A percentile compares a stretch with the other conserved stretches of the same genome.
Evolutionary conservation across 2,113 vertebrate genomes (phyloP).

Genomic region (Ammodytes dubius): DNA sequence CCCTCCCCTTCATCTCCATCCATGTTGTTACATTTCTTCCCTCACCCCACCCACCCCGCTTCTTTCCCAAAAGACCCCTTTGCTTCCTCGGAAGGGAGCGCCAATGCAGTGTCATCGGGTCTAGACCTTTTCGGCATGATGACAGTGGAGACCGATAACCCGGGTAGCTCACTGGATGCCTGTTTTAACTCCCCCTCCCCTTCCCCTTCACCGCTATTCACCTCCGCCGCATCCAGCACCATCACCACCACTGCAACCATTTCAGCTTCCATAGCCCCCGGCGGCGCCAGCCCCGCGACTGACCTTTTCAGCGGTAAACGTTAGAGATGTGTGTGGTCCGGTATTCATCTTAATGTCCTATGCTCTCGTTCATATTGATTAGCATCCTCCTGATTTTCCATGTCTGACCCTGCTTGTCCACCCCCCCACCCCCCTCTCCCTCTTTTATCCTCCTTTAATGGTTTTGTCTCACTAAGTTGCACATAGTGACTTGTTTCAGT

Average conservation of each 20-base stretch:
- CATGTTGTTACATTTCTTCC: conserved; percentile 47
- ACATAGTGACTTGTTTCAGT: conserved; percentile 26
- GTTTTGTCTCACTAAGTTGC: conserved; percentile 34
- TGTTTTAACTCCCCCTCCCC: conserved; percentile 77
- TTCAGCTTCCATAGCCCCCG: conserved; percentile 87
- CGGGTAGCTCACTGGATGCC: conserved; percentile 68
- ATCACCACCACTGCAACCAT: conserved; percentile 91
- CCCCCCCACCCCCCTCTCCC: not conserved
- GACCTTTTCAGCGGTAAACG: conserved; percentile 98
- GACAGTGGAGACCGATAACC: conserved; percentile 89
- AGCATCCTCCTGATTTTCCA: conserved; percentile 16
- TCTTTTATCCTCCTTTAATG: conserved; percentile 4
- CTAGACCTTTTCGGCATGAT: conserved; percentile 97
- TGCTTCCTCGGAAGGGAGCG: conserved; percentile 89
- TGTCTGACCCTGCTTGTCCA: conserved; percentile 6
- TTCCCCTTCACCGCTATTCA: conserved; percentile 69
- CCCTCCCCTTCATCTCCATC: conserved; percentile 32
- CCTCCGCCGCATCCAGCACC: conserved; percentile 66
- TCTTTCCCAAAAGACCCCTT: conserved; percentile 92
- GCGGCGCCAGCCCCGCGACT: conserved; percentile 87
- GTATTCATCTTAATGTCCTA: conserved; percentile 12
- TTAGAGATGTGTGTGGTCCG: conserved; percentile 57
- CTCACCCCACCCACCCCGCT: conserved; percentile 28
- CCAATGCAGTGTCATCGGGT: conserved; percentile 86
- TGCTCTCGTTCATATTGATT: conserved; percentile 11